phyloP scores from a whole-genome alignment of 2,113 vertebrate genomes.

The Tragelaphus strepsiceros region DNA sequence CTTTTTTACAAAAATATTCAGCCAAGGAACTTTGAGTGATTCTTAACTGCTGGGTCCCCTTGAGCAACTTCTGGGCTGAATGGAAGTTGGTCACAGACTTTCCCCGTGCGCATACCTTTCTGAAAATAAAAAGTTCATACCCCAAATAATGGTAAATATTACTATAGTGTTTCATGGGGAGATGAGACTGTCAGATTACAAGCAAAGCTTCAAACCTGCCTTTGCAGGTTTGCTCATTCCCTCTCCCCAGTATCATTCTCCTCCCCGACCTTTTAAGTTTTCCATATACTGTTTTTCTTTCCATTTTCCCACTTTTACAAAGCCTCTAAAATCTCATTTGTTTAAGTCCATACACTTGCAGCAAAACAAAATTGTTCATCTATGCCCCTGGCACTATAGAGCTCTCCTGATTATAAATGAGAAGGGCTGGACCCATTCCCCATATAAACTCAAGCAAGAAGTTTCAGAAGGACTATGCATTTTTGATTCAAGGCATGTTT shows the following conservation, averaged over 20 bases:
- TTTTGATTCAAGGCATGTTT: neutral
- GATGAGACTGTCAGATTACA: neutral
- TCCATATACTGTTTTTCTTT: slow-evolving; percentile 4
- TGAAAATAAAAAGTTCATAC: neutral
- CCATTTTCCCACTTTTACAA: neutral
- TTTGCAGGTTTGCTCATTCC: neutral
- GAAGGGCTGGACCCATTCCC: neutral
- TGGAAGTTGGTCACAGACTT: neutral
- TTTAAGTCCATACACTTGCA: neutral
- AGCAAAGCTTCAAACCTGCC: neutral
- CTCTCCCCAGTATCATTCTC: neutral
- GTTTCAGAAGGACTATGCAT: neutral
- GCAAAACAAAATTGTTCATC: neutral
- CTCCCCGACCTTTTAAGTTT: neutral
- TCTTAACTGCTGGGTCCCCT: neutral
- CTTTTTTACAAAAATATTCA: neutral
- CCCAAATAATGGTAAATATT: neutral
- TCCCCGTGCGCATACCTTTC: neutral
- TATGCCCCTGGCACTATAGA: neutral
- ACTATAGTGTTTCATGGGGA: neutral
- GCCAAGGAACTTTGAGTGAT: neutral
- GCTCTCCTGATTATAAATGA: neutral
- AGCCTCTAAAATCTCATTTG: slow-evolving; percentile 9
- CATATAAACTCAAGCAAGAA: neutral
- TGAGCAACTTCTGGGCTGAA: neutral